Conservation (phyloP, 2,113 vertebrate species). For the Limnothrissa miodon region DNA sequence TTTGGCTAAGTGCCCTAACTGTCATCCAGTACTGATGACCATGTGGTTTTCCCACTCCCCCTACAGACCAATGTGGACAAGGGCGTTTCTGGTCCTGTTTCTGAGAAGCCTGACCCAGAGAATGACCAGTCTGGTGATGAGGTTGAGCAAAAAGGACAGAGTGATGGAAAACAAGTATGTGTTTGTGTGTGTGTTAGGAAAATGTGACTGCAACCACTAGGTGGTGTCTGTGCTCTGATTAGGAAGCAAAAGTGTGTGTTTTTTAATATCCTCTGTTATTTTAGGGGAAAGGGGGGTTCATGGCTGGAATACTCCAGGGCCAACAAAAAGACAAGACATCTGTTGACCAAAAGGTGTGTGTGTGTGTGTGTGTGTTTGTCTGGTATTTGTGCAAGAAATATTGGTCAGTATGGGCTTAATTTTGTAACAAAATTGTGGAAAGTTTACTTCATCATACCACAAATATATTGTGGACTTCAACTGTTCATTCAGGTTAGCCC, state of each 20-base stretch:
- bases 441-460: neutral
- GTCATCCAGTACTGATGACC: neutral
- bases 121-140: slow-evolving; percentile 35
- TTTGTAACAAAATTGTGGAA: neutral
- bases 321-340: slow-evolving; percentile 18
- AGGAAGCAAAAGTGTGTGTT: neutral
- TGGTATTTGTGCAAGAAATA: neutral
- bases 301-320: slow-evolving; percentile 48
- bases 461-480: neutral
- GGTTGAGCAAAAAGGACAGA: neutral
- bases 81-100: slow-evolving; percentile 23
- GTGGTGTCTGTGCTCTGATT: neutral
- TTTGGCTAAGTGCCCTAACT: neutral
- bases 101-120: slow-evolving; percentile 25
- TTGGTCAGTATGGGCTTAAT: neutral
- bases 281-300: slow-evolving; percentile 36
- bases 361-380: slow-evolving; percentile 33
- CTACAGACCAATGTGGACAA: slow-evolving; percentile 43
- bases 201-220: neutral
- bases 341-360: slow-evolving; percentile 32
- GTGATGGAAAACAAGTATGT: neutral
- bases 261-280: neutral
- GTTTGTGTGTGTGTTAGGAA: neutral
- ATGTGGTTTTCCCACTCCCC: neutral
- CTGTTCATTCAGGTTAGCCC: slow-evolving; percentile 37